phyloP scores from a whole-genome alignment of 2,797 vertebrate species.

The Halcyon leucocephala region DNA sequence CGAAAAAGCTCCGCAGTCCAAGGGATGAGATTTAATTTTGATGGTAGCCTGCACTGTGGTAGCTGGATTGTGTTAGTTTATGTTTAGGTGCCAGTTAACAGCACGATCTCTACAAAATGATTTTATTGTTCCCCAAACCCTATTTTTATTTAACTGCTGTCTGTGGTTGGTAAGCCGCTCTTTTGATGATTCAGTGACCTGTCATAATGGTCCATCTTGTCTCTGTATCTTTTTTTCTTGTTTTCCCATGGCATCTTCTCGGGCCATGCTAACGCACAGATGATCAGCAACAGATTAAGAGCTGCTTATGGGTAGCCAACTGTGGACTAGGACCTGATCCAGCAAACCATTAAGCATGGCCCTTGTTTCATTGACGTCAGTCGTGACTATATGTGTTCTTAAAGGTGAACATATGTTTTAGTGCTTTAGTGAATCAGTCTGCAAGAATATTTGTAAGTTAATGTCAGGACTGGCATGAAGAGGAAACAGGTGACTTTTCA shows the following conservation, averaged over 20 bases:
- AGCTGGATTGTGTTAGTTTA: neutral
- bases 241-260: neutral
- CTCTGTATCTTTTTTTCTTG: neutral
- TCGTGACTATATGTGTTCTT: neutral
- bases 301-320: neutral
- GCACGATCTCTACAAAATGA: neutral
- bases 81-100: neutral
- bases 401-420: conserved; percentile 28
- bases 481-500: neutral
- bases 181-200: neutral
- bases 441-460: neutral
- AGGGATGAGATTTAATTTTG: neutral
- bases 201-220: neutral
- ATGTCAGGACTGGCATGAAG: neutral
- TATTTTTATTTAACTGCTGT: neutral
- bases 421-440: neutral
- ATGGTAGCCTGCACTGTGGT: neutral
- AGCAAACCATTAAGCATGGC: neutral
- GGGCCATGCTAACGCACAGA: neutral
- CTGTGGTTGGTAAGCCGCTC: neutral
- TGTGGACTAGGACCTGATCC: conserved; percentile 25
- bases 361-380: neutral
- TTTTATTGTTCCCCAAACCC: neutral
- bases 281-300: neutral
- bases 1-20: neutral